Evolutionary conservation across 2,113 vertebrate species (phyloP).

Genomic region (Hydrochoerus hydrochaeris): DNA sequence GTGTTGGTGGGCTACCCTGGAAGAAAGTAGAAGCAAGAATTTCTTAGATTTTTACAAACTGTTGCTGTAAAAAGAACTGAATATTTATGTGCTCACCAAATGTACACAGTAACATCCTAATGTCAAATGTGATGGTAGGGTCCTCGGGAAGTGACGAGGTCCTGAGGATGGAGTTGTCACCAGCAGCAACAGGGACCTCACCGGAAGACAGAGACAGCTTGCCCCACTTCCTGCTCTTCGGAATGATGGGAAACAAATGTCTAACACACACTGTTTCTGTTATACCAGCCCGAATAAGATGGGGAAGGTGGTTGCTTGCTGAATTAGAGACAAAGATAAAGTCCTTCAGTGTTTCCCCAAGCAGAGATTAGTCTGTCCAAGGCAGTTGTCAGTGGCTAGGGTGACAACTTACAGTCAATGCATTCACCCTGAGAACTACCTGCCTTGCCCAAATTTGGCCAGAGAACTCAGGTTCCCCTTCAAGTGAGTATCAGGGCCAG

Average conservation of each 20-base stretch:
- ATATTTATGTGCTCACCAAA: not conserved
- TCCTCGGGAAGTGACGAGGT: not conserved
- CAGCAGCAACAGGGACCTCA: not conserved
- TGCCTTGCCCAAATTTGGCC: not conserved
- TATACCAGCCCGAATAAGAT: not conserved
- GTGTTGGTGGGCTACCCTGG: not conserved
- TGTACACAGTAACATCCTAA: not conserved
- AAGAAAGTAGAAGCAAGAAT: not conserved
- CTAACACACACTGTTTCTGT: not conserved
- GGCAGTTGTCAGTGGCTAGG: not conserved
- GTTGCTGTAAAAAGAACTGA: not conserved
- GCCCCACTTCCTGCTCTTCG: not conserved
- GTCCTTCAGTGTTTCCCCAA: not conserved
- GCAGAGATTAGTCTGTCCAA: not conserved
- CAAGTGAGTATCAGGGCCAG: not conserved
- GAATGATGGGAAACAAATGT: not conserved
- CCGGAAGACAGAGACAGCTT: not conserved
- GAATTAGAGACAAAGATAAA: not conserved
- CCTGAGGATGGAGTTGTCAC: not conserved
- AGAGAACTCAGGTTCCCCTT: not conserved
- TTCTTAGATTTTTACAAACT: conserved; percentile 26
- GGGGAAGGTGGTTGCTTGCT: not conserved
- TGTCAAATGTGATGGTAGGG: too few relatives aligned
- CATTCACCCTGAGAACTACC: not conserved
- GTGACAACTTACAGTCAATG: fast-evolving